Evolutionary conservation across 2,888 invertebrate genomes (phyloP).

Genomic region (Chloromyia formosa): DNA sequence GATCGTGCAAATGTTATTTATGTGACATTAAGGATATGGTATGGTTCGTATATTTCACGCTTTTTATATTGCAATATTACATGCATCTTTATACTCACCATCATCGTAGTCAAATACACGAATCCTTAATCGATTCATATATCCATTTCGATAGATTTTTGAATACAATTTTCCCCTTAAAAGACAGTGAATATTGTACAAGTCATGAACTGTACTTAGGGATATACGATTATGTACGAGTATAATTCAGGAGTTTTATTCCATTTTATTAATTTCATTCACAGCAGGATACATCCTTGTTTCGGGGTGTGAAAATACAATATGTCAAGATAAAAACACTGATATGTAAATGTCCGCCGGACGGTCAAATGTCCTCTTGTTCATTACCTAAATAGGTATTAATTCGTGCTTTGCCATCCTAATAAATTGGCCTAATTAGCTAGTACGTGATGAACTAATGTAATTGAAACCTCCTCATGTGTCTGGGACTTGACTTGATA

Average conservation of each 20-base stretch:
- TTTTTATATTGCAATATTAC: too few relatives aligned
- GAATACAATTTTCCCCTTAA: too few relatives aligned
- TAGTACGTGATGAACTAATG: not conserved
- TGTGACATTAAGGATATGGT: not conserved
- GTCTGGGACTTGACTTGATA: not conserved
- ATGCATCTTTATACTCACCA: too few relatives aligned
- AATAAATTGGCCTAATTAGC: not conserved
- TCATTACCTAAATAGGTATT: conserved; percentile 1
- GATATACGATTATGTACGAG: not conserved
- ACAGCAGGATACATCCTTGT: not conserved
- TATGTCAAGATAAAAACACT: conserved; percentile 1
- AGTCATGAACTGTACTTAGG: not conserved
- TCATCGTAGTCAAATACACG: too few relatives aligned
- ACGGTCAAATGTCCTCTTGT: not conserved
- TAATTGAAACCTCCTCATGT: not conserved
- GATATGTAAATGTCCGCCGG: not conserved
- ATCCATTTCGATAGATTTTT: too few relatives aligned
- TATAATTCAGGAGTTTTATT: too few relatives aligned
- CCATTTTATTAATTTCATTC: not conserved
- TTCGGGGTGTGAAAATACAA: conserved; percentile 6
- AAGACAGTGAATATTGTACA: not conserved
- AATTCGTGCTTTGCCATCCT: not conserved
- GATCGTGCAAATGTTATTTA: not conserved
- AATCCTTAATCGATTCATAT: too few relatives aligned
- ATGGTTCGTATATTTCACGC: not conserved